Base-by-base conservation (phyloP, 2,888 invertebrate species). In the Cephus runcator region DNA sequence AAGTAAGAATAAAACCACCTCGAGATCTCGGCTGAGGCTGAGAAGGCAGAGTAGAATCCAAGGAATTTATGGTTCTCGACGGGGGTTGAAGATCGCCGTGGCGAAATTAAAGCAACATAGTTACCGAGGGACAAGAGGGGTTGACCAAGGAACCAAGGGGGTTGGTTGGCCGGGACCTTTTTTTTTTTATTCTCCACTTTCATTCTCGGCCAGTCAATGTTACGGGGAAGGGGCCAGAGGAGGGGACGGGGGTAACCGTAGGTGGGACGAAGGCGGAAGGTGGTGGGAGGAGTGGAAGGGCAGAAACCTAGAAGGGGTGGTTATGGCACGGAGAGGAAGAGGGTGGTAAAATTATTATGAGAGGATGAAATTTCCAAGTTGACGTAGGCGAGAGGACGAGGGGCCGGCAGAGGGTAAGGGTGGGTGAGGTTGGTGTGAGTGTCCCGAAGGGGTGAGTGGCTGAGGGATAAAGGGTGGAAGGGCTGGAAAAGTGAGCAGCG, bases 321-420 rank as follows among this genome's bases (percentile, higher is more conserved):
- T 68, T 69, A 75, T 76, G 12, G 78, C 75, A 69, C 74, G 74
- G 78, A 34, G 73, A 76, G 56, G 34, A 40, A 76, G 79, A 80
- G 83, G 82, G 81, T 77, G 84, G 85, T 85, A 82, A 87, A 87
- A 86, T 87, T 88, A 89, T 91, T 88, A 89, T 85, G 85, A 86
- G 83, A 86, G 88, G 88, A 90, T 88, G 87, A 90, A 91, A 91
- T 90, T 90, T 90, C 88, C 84, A 89, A 88, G 88, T 88, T 88
- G 86, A 82, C 81, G 83, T 79, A 83, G 83, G 85, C 15, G 83
- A 83, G 83, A 86, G 81, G 84, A 77, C 82, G 83, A 35, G 69
- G 36, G 68, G 73, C 11, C 34, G 34, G 34, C 11, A 11, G 36
- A 1, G 31, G 69, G 76, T 34, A 69, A 34, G 68, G 73, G 73